These are phyloP conservation scores for Merluccius polli DNA, from an alignment of 2,797 vertebrate species.

Conservation along the genomic window DNA sequence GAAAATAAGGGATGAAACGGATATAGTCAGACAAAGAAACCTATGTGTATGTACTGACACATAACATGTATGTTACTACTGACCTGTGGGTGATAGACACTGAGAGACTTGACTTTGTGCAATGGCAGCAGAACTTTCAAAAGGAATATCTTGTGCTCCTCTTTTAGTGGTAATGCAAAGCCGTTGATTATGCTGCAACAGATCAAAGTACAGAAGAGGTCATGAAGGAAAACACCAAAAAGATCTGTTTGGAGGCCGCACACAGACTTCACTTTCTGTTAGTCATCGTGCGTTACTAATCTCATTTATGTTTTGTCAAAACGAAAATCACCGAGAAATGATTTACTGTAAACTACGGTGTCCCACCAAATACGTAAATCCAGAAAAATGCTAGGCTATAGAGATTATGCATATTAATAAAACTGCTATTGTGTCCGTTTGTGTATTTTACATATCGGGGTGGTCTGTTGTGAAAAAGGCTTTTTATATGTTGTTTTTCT, in stretches of 20 bases:
- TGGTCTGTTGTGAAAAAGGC: neutral
- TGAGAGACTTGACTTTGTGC: constrained; percentile 99
- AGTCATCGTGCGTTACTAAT: neutral
- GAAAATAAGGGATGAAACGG: neutral
- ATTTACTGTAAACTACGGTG: neutral
- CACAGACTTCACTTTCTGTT: neutral
- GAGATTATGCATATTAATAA: neutral
- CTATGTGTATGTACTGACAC: neutral
- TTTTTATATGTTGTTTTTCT: neutral
- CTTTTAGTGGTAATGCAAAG: constrained; percentile 98
- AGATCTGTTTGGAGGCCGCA: neutral
- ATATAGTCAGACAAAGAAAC: neutral
- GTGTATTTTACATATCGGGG: neutral
- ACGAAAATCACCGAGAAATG: neutral
- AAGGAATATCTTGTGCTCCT: constrained; percentile 99
- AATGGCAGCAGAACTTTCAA: constrained; percentile 95
- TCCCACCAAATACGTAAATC: neutral
- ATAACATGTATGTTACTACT: neutral
- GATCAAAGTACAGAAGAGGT: neutral
- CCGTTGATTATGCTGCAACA: constrained; percentile 94
- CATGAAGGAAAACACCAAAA: neutral
- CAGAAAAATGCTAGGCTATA: neutral
- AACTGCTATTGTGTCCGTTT: neutral
- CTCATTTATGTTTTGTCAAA: neutral
- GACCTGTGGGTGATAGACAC: constrained; percentile 98